These are phyloP conservation scores for Troides aeacus DNA, from an alignment of 2,888 invertebrate species.

Conservation along the genomic window DNA sequence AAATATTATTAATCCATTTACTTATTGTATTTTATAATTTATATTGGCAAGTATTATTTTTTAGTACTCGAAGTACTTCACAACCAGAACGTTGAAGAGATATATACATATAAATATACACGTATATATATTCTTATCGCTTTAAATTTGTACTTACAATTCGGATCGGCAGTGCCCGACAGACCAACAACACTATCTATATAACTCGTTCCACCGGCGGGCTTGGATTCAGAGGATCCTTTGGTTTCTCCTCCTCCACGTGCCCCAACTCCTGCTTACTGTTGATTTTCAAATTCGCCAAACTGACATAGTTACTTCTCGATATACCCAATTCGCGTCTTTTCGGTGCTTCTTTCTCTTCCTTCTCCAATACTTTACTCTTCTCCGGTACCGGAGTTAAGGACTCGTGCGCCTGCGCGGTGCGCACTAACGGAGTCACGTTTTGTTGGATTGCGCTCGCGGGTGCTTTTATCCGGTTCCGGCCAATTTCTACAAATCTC, in stretches of 20 bases:
- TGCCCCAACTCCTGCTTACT: slow-evolving; percentile 52
- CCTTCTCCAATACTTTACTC: slow-evolving; percentile 38
- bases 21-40: not conserved
- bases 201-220: slow-evolving; percentile 59
- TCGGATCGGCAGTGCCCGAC: slow-evolving; percentile 21
- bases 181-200: slow-evolving; percentile 35
- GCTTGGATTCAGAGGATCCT: slow-evolving; percentile 32
- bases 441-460: slow-evolving; percentile 38
- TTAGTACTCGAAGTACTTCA: not conserved
- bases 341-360: slow-evolving; percentile 40
- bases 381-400: slow-evolving; percentile 43
- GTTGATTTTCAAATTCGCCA: slow-evolving; percentile 68
- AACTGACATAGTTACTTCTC: slow-evolving; percentile 71
- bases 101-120: not conserved
- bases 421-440: slow-evolving; percentile 42
- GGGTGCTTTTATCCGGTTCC: slow-evolving; percentile 55
- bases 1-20: not conserved
- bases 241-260: slow-evolving; percentile 35
- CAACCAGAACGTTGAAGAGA: slow-evolving; percentile 24
- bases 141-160: slow-evolving; percentile 20
- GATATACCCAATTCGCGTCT: slow-evolving; percentile 62
- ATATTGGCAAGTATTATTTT: not conserved
- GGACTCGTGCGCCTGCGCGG: slow-evolving; percentile 40
- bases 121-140: not conserved
- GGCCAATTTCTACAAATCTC: slow-evolving; percentile 51